Conservation (phyloP, 2,888 invertebrate genomes). For the Silvanus unidentatus region DNA sequence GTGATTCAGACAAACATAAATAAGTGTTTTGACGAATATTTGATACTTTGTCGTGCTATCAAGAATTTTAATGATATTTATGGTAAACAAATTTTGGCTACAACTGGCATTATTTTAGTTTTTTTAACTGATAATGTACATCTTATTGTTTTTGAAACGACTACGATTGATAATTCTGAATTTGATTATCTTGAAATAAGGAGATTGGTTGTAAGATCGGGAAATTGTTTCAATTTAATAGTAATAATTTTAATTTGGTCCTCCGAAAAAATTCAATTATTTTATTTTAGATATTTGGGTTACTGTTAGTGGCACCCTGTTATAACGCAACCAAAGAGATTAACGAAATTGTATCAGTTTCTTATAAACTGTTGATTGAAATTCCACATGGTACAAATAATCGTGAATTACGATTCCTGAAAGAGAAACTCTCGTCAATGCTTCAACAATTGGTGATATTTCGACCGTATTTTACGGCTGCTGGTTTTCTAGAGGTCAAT, state of each 20-base stretch:
- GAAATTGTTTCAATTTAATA: background rate
- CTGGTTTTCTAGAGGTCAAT: constrained; percentile 15
- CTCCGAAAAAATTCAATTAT: background rate
- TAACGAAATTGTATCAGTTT: constrained; percentile 7
- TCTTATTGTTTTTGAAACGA: constrained; percentile 2
- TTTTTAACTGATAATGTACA: constrained; percentile 10
- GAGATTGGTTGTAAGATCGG: background rate
- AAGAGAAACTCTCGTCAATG: constrained; percentile 8
- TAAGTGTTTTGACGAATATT: background rate
- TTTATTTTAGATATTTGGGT: constrained; percentile 6
- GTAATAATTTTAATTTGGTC: background rate
- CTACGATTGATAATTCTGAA: background rate
- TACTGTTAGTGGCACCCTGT: constrained; percentile 13
- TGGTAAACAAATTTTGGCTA: constrained; percentile 16
- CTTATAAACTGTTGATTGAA: constrained; percentile 12
- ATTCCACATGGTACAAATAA: constrained; percentile 11
- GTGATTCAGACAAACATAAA: background rate
- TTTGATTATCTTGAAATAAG: background rate
- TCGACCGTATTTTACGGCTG: constrained; percentile 17
- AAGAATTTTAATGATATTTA: constrained; percentile 15
- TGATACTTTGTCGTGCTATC: background rate
- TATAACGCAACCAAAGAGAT: constrained; percentile 5
- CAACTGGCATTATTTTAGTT: constrained; percentile 9
- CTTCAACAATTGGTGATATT: constrained; percentile 10
- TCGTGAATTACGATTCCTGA: constrained; percentile 4